Evolutionary conservation across 1,140 invertebrate genomes (phyloP).

Genomic region (Leucophenga varia): DNA sequence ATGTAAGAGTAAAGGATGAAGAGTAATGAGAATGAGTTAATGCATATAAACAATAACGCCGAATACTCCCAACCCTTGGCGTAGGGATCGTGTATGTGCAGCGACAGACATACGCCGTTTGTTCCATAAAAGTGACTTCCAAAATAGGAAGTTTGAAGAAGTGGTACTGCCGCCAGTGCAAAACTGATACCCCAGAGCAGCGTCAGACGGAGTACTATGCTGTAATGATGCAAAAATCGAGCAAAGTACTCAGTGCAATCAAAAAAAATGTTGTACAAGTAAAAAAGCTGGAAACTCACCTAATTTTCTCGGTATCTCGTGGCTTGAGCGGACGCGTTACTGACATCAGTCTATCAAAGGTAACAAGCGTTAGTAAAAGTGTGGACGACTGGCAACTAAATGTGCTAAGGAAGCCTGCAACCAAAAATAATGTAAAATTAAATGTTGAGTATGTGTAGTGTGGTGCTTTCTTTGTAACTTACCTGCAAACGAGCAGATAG

Average conservation of each 20-base stretch:
- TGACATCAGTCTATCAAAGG: conserved; percentile 65
- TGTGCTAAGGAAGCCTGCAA: conserved; percentile 66
- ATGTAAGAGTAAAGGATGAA: conserved; percentile 64
- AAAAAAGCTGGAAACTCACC: too few relatives aligned
- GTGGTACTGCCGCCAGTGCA: conserved; percentile 60
- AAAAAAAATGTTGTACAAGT: too few relatives aligned
- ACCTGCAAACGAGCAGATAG: conserved; percentile 61
- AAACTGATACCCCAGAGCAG: conserved; percentile 60
- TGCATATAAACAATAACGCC: conserved; percentile 61
- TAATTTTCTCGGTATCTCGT: conserved; percentile 35
- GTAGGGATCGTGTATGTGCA: conserved; percentile 66
- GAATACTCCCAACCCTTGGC: conserved; percentile 67
- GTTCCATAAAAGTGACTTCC: conserved; percentile 63
- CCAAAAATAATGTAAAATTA: too few relatives aligned
- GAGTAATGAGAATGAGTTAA: conserved; percentile 62
- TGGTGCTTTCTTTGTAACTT: too few relatives aligned
- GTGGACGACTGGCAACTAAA: conserved; percentile 69
- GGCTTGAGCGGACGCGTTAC: conserved; percentile 63
- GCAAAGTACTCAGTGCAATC: too few relatives aligned
- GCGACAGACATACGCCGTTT: conserved; percentile 65
- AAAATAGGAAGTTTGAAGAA: conserved; percentile 57
- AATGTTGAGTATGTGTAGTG: too few relatives aligned
- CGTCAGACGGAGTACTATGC: conserved; percentile 54
- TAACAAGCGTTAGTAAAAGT: conserved; percentile 65
- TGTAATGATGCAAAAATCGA: conserved; percentile 14